Conservation (phyloP, 2,797 vertebrate genomes). For the Dicrostonyx torquatus region DNA sequence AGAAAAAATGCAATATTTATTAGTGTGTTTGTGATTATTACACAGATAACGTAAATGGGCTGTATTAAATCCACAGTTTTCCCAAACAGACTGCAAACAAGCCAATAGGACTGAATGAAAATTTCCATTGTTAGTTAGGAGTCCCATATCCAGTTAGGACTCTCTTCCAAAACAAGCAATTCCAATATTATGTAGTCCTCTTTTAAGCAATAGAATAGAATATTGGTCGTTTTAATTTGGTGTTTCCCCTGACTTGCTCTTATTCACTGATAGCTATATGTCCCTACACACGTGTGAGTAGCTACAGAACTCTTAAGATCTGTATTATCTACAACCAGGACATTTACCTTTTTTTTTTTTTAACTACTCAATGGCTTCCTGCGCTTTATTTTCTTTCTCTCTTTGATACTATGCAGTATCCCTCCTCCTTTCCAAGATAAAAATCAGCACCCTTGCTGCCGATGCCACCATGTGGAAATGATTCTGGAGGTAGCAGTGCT, state of each 20-base stretch:
- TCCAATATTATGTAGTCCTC: slow-evolving; percentile 60
- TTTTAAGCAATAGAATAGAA: slow-evolving; percentile 64
- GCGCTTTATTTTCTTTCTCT: not conserved
- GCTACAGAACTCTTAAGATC: not conserved
- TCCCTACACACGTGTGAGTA: not conserved
- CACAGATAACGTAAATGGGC: slow-evolving; percentile 25
- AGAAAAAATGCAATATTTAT: not conserved
- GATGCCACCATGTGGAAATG: not conserved
- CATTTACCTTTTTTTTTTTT: slow-evolving; percentile 34
- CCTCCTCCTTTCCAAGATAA: not conserved
- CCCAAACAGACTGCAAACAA: slow-evolving; percentile 33
- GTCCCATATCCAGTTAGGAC: not conserved
- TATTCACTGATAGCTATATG: not conserved
- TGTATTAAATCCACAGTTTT: slow-evolving; percentile 51
- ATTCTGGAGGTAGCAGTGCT: not conserved
- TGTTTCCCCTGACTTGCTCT: slow-evolving; percentile 17
- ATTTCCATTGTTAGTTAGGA: slow-evolving; percentile 66
- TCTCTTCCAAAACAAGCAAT: slow-evolving; percentile 60
- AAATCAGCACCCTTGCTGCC: not conserved
- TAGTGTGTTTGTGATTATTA: slow-evolving; percentile 18
- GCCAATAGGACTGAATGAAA: slow-evolving; percentile 53
- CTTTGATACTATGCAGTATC: not conserved
- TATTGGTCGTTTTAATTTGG: slow-evolving; percentile 34
- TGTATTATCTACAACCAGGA: not conserved
- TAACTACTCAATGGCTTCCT: not conserved